Evolutionary conservation across 1,140 invertebrate species (phyloP).

Genomic region (Maconellicoccus hirsutus): DNA sequence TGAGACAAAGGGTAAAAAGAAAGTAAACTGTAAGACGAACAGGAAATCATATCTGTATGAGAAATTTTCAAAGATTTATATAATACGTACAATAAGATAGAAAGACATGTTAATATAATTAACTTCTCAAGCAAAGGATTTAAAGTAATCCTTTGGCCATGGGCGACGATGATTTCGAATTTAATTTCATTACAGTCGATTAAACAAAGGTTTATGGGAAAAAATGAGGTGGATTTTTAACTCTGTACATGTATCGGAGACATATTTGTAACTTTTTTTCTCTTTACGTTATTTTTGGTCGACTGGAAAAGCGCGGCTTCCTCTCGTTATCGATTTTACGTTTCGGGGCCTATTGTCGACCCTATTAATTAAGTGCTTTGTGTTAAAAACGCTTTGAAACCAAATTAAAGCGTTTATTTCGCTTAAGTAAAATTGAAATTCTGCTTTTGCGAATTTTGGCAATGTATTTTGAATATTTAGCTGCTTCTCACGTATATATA

Average conservation of each 20-base stretch:
- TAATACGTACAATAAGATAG: no score
- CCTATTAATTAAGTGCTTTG: slow-evolving; percentile 9
- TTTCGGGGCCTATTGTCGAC: neutral
- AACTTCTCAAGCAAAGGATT: no score
- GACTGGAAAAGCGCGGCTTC: neutral
- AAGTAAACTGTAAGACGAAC: no score
- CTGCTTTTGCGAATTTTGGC: neutral
- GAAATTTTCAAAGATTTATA: neutral
- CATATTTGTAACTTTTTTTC: neutral
- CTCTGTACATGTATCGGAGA: neutral
- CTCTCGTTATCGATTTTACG: neutral
- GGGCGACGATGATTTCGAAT: neutral
- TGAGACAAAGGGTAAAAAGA: no score
- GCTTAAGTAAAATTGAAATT: neutral
- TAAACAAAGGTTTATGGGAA: neutral
- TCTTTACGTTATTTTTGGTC: neutral
- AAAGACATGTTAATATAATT: no score
- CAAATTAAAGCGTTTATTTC: slow-evolving; percentile 9
- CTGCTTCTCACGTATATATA: neutral
- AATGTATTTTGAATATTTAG: neutral
- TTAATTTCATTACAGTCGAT: neutral
- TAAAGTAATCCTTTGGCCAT: no score
- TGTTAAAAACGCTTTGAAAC: slow-evolving; percentile 9
- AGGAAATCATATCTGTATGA: neutral
- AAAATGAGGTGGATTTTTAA: no score